Evolutionary conservation across 2,797 vertebrate species (phyloP).

Genomic region (Hapalemur alaotrensis): DNA sequence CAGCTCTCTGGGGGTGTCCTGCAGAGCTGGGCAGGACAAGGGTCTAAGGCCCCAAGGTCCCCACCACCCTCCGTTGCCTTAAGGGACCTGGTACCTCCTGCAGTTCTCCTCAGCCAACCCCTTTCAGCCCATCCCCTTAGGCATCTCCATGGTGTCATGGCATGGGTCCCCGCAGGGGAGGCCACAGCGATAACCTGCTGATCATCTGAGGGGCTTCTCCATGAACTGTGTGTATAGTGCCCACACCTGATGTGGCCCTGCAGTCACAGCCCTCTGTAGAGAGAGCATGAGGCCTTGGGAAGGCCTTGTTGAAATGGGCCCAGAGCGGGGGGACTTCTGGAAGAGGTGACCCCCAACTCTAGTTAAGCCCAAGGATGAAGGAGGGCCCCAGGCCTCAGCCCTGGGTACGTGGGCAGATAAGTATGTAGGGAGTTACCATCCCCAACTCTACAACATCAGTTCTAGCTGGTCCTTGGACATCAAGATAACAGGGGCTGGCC

Average conservation of each 20-base stretch:
- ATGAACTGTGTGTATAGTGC: background rate
- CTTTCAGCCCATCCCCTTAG: background rate
- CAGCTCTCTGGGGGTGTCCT: background rate
- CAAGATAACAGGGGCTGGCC: too few species aligned
- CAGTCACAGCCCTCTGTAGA: background rate
- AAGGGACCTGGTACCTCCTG: background rate
- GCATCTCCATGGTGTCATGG: background rate
- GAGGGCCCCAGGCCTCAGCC: background rate
- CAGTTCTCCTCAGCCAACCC: background rate
- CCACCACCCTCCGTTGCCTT: background rate
- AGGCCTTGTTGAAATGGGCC: background rate
- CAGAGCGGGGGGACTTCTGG: background rate
- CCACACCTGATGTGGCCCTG: background rate
- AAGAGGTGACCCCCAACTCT: background rate
- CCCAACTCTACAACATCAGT: background rate
- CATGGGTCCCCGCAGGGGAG: background rate
- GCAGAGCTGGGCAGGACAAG: background rate
- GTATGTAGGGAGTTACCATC: too few species aligned
- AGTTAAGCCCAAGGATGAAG: background rate
- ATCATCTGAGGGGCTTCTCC: background rate
- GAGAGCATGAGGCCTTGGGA: background rate
- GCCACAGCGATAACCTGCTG: background rate
- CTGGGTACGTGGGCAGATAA: background rate
- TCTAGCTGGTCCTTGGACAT: background rate
- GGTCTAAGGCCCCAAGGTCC: background rate